phyloP scores from a whole-genome alignment of 2,888 invertebrate genomes.

The Herminia tarsipennalis region DNA sequence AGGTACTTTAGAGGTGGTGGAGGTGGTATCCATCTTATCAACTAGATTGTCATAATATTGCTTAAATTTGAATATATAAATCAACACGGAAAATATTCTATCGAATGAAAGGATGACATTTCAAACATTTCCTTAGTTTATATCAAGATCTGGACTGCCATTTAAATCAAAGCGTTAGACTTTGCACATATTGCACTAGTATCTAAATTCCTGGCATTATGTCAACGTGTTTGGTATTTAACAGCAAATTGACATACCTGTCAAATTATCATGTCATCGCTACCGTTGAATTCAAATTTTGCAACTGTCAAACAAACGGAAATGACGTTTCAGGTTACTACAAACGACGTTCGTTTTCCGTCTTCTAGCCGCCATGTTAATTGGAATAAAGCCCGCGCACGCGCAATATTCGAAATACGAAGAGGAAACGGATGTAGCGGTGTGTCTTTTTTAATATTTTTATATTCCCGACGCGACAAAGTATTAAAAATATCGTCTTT shows the following conservation, averaged over 20 bases:
- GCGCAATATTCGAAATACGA: conserved; percentile 55
- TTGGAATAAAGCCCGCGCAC: conserved; percentile 57
- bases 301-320: conserved; percentile 46
- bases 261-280: conserved; percentile 31
- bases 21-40: no score
- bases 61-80: no score
- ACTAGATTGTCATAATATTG: no score
- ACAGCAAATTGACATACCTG: conserved; percentile 28
- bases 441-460: conserved; percentile 79
- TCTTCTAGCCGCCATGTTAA: conserved; percentile 52
- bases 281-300: conserved; percentile 42
- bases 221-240: not conserved
- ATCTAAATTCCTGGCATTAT: not conserved
- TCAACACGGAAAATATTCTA: no score
- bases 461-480: conserved; percentile 68
- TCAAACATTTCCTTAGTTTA: no score
- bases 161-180: not conserved
- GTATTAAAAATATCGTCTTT: conserved; percentile 76
- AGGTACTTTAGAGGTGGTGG: no score
- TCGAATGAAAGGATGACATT: no score
- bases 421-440: conserved; percentile 79
- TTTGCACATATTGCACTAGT: not conserved
- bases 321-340: conserved; percentile 44
- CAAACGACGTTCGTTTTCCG: conserved; percentile 50
- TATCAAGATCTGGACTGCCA: no score